Conservation (phyloP, 1,140 invertebrate species). For the Archivesica marissinica region DNA sequence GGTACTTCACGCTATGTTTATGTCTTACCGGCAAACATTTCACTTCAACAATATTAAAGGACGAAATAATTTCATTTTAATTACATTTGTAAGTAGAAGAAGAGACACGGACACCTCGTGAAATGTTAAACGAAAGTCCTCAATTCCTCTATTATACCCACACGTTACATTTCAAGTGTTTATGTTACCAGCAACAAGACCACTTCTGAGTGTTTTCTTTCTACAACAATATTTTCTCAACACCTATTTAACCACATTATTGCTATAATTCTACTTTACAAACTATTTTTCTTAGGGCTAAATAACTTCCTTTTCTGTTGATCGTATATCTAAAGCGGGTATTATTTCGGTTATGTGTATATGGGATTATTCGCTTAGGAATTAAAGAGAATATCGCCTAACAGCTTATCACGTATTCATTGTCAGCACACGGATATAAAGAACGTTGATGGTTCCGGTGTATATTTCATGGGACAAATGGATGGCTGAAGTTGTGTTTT, state of each 20-base stretch:
- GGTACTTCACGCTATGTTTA: neutral
- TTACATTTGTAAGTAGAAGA: neutral
- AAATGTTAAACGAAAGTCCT: neutral
- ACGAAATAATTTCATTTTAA: neutral
- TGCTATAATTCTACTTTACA: neutral
- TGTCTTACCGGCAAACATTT: neutral
- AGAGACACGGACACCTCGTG: neutral
- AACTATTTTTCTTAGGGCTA: constrained; percentile 20
- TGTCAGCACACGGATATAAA: neutral
- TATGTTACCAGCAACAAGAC: neutral
- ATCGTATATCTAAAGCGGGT: constrained; percentile 16
- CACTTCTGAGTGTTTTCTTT: neutral
- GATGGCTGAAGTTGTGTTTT: too few species aligned
- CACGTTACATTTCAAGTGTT: constrained; percentile 14
- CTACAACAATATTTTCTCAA: constrained; percentile 22
- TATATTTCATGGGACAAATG: too few species aligned
- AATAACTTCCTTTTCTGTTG: constrained; percentile 12
- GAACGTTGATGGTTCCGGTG: too few species aligned
- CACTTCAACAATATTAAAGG: neutral
- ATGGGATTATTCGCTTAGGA: neutral
- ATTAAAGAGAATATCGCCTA: neutral
- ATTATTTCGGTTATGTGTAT: constrained; percentile 16
- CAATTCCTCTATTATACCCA: neutral
- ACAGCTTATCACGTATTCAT: neutral
- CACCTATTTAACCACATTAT: constrained; percentile 21